Evolutionary conservation across 2,113 vertebrate species (phyloP).

Genomic region (Burhinus oedicnemus): DNA sequence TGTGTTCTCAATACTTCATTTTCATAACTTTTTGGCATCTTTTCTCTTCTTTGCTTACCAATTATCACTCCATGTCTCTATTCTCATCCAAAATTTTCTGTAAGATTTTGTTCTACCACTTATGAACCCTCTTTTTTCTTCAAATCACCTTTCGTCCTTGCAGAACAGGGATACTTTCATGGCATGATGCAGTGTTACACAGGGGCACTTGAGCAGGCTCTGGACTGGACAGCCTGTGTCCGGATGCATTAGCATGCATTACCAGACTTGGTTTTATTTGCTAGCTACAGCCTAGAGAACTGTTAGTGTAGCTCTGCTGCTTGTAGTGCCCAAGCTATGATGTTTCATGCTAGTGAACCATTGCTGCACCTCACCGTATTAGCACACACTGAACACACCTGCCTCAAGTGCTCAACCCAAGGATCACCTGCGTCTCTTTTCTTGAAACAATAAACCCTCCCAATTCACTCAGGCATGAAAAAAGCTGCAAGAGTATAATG

Average conservation of each 20-base stretch:
- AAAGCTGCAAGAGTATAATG: background rate
- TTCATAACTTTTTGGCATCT: background rate
- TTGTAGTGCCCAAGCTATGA: background rate
- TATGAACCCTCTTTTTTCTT: background rate
- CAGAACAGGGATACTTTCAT: rapidly evolving
- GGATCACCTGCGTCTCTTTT: background rate
- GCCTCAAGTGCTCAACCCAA: background rate
- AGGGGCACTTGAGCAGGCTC: background rate
- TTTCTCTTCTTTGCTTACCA: background rate
- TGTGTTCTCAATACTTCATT: background rate
- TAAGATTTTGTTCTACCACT: background rate
- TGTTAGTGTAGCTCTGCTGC: background rate
- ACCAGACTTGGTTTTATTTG: background rate
- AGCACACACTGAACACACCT: background rate
- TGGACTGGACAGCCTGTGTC: background rate
- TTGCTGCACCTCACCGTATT: background rate
- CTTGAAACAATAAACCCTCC: background rate
- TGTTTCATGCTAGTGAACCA: background rate
- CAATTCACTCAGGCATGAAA: background rate
- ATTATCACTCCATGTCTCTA: background rate
- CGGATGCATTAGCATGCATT: background rate
- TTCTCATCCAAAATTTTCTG: background rate
- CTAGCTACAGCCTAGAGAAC: background rate
- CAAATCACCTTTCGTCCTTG: background rate
- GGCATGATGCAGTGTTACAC: background rate